A percentile compares a stretch with the other conserved stretches of the same genome.
Evolutionary conservation across 23 tunicate genomes (phyloP).

Genomic region (Pegea sp.): DNA sequence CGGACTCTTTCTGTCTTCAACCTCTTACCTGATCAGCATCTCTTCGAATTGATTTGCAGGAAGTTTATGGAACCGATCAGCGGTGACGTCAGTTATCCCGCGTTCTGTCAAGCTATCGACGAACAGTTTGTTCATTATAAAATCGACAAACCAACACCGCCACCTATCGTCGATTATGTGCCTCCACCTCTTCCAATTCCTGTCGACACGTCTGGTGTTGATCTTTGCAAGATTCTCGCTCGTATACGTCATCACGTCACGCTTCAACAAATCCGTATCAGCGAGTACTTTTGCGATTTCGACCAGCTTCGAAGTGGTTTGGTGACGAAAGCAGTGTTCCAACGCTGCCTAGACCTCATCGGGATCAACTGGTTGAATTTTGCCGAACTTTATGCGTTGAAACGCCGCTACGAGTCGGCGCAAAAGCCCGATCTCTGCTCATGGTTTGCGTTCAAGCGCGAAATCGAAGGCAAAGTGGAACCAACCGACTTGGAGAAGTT

Average conservation of each 20-base stretch:
- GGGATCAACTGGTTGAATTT: conserved; percentile 46
- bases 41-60: conserved; percentile 24
- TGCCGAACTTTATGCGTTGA: conserved; percentile 27
- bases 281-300: conserved; percentile 66
- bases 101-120: conserved; percentile 86
- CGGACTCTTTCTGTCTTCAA: conserved; percentile 46
- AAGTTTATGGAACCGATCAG: conserved; percentile 79
- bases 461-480: conserved; percentile 55
- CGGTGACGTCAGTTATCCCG: conserved; percentile 79
- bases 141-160: conserved; percentile 38
- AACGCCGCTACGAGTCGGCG: conserved; percentile 18
- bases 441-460: conserved; percentile 32
- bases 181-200: conserved; percentile 20
- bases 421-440: conserved; percentile 37
- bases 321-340: conserved; percentile 30
- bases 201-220: conserved; percentile 43
- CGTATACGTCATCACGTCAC: conserved; percentile 53
- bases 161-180: conserved; percentile 27
- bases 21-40: conserved; percentile 20
- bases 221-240: conserved; percentile 21
- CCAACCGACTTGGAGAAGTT: conserved; percentile 60
- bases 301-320: conserved; percentile 69
- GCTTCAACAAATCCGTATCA: conserved; percentile 40
- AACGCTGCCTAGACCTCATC: conserved; percentile 51
- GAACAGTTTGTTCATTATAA: conserved; percentile 69